Conservation (phyloP, 2,888 invertebrate genomes). For the Euproctis similis region DNA sequence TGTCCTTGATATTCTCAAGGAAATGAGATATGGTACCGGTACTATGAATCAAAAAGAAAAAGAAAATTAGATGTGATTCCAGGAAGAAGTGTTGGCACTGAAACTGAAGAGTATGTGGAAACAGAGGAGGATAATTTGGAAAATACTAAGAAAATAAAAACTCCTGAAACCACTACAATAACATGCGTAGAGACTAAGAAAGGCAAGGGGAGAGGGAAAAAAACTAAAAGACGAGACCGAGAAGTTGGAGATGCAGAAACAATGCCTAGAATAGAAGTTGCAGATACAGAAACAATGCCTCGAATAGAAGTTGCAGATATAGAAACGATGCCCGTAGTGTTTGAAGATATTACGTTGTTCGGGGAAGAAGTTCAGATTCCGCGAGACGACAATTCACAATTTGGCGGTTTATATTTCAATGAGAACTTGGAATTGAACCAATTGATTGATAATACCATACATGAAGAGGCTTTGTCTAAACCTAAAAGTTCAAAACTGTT, state of each 20-base stretch:
- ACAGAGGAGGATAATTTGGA: neutral
- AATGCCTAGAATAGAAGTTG: neutral
- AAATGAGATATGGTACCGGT: constrained; percentile 10
- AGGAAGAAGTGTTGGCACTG: neutral
- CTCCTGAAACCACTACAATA: neutral
- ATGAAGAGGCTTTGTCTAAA: neutral
- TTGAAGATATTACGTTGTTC: neutral
- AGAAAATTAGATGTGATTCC: neutral
- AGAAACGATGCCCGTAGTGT: neutral
- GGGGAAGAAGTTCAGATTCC: neutral
- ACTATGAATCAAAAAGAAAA: neutral
- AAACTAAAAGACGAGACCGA: neutral
- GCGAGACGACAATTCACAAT: neutral
- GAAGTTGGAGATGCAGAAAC: neutral
- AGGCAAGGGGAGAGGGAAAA: neutral
- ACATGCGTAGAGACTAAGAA: neutral
- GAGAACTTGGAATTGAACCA: neutral
- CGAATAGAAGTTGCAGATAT: neutral
- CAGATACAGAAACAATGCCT: neutral
- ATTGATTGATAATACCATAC: neutral
- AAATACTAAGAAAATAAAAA: neutral
- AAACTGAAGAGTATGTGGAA: too few species aligned
- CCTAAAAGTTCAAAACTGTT: too few species aligned
- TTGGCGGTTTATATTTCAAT: neutral
- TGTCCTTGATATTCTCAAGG: constrained; percentile 8